Evolutionary conservation across 1,140 invertebrate species (phyloP), one percentile per base, ranked within the genome.

Genomic region (Propsilocerus akamusi): DNA sequence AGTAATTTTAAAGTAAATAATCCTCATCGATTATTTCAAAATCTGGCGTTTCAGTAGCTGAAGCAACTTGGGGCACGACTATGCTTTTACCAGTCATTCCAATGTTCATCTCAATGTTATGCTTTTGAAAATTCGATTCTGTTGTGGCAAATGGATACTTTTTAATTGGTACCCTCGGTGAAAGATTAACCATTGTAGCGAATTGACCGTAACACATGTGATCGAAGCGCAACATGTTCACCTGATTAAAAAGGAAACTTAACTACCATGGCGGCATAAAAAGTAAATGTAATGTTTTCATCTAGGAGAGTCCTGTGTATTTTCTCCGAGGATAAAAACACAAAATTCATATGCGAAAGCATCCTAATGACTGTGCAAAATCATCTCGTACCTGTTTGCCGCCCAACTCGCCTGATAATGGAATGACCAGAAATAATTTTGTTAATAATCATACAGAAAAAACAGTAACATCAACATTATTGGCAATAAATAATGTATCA

Each of bases 121-220:
- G 17, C 10, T 41, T 41, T 41, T 20, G n/a, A 20, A 41, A 41
- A 6, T 20, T 20, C n/a, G 17, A 17, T 20, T 41, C 34, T 8
- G 62, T 62, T 14, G 53, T 59, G 30, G 57, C 58, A 34, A 64
- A 59, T 48, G 56, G 58, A 57, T 64, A 53, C 52, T 63, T 65
- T 46, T 59, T 55, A 26, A 75, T 54, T 0, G 81, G 78, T 11
- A 85, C 59, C 41, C 82, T 65, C 1, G 81, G 80, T 0, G 76
- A 72, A 0, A 85, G 62, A 50, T 81, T 81, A 4, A 79, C 72
- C 83, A 86, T 86, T 53, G 83, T 86, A 11, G 83, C 83, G 84
- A 83, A 87, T 54, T 87, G 83, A 0, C 83, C 83, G 10, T 84
- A 74, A 55, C 85, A 90, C 8, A 88, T 72, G 56, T 84, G 80